Conservation (phyloP, 1,140 invertebrate genomes). For the Thalassaphorura encarpata region DNA sequence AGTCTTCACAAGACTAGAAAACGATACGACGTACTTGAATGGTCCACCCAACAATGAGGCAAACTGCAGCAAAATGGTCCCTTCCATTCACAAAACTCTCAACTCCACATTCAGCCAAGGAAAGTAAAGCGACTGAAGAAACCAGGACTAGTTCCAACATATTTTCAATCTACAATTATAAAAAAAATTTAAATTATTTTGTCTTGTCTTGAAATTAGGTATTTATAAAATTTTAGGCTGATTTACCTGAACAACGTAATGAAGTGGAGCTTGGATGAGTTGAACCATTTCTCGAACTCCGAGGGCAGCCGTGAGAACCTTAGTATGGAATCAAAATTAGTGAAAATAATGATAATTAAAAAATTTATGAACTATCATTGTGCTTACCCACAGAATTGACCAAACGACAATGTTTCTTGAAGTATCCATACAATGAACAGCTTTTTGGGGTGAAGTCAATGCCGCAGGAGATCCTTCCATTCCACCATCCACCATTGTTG, state of each 20-base stretch:
- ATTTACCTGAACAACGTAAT: constrained; percentile 30
- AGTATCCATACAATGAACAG: constrained; percentile 28
- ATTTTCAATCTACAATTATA: constrained; percentile 26
- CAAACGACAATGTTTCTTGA: constrained; percentile 30
- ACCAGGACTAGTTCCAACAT: constrained; percentile 32
- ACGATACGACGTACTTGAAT: constrained; percentile 22
- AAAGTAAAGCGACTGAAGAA: constrained; percentile 28
- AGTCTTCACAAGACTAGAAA: neutral
- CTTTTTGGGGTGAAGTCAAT: neutral
- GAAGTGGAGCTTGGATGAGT: constrained; percentile 30
- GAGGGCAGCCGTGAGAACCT: constrained; percentile 26
- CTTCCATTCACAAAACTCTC: constrained; percentile 30
- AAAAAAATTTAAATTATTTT: neutral
- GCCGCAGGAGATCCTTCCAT: neutral
- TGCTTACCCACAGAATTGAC: constrained; percentile 29
- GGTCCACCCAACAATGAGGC: constrained; percentile 33
- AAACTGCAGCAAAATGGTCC: constrained; percentile 33
- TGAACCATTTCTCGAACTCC: constrained; percentile 33
- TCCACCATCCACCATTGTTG: constrained; percentile 1
- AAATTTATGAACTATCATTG: no score
- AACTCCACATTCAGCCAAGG: constrained; percentile 32
- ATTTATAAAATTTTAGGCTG: neutral
- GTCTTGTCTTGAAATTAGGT: neutral
- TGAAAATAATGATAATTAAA: no score
- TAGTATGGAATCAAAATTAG: no score